These are phyloP conservation scores for Ostrea edulis DNA, from an alignment of 1,140 invertebrate genomes.

Conservation along the genomic window DNA sequence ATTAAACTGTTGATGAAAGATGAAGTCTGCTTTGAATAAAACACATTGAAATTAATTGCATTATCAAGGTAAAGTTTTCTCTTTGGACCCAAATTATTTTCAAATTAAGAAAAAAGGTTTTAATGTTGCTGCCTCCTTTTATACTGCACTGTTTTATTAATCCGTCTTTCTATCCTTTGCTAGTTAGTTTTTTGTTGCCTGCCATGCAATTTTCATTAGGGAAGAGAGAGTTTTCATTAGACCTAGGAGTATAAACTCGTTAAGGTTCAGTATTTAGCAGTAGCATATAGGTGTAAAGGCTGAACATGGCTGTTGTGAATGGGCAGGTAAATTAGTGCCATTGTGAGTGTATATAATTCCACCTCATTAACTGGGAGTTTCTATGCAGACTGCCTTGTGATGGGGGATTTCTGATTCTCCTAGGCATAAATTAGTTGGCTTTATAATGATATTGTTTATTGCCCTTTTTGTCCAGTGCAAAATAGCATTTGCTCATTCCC, in stretches of 20 bases:
- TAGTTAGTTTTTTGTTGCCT: constrained; percentile 16
- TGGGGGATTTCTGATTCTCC: constrained; percentile 26
- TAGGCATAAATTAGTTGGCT: neutral
- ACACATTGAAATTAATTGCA: constrained; percentile 33
- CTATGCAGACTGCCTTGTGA: neutral
- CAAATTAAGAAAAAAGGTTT: constrained; percentile 14
- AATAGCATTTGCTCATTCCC: constrained; percentile 1
- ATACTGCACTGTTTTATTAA: neutral
- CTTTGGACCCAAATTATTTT: constrained; percentile 10
- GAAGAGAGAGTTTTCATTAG: constrained; percentile 24
- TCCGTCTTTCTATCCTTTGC: constrained; percentile 8
- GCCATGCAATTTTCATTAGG: constrained; percentile 26
- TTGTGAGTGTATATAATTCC: constrained; percentile 35
- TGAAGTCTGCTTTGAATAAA: constrained; percentile 7
- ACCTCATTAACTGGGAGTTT: constrained; percentile 22
- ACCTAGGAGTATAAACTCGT: constrained; percentile 29
- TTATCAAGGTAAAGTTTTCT: constrained; percentile 23
- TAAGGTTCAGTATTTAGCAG: constrained; percentile 30
- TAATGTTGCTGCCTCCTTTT: neutral
- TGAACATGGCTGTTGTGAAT: neutral
- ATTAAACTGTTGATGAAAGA: constrained; percentile 29
- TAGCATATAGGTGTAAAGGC: constrained; percentile 13
- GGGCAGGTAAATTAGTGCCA: constrained; percentile 31
- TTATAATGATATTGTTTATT: constrained; percentile 28
- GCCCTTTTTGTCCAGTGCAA: neutral